Evolutionary conservation across 2,113 vertebrate genomes (phyloP), one percentile per base, ranked within the genome.

Genomic region (Oryzias melastigma): DNA sequence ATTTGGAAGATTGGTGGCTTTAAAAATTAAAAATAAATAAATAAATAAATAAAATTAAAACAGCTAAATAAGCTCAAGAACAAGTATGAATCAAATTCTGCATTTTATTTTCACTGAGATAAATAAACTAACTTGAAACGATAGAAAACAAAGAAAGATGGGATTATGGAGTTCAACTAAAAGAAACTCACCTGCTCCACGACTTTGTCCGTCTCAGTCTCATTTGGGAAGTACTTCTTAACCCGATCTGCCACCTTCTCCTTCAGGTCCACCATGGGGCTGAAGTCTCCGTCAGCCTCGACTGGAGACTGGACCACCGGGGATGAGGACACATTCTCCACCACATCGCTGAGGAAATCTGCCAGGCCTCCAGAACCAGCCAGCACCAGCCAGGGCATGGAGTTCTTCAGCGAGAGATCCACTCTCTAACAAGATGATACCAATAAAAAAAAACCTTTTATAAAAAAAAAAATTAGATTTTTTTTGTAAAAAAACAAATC

Each of bases 381-480:
- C 75, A 96, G 85, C 46, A 97, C 84, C 63, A 97, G 86, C 89
- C 94, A 97, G 52, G 94, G 95, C 52, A 93, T 92, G 40, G 78
- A 88, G 27, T 52, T 91, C 61, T 90, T 89, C 6, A 94, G 80
- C 17, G 95, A 95, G 0, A 92, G 73, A 44, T 93, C 91, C 35
- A 96, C 82, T 52, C 87, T 88, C 95, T 96, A 67, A 22, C 0
- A 55, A 14, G 48, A 56, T 22, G 16, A 44, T 44, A 14, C 43
- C 14, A 10, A 15, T 12, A 17, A 14, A 29, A 25, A 43, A 17
- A 1, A 22, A 22, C 2, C 22, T 54, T 14, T 16, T 45, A 45
- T 10, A 3, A 45, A 14, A 24, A 3, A 1, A 25, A 7, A 2
- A 29, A 24, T 14, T 27, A 22, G 22, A n/a, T 2, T 18, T 5